phyloP scores from a whole-genome alignment of 2,797 vertebrate genomes.

The Sus cebifrons region DNA sequence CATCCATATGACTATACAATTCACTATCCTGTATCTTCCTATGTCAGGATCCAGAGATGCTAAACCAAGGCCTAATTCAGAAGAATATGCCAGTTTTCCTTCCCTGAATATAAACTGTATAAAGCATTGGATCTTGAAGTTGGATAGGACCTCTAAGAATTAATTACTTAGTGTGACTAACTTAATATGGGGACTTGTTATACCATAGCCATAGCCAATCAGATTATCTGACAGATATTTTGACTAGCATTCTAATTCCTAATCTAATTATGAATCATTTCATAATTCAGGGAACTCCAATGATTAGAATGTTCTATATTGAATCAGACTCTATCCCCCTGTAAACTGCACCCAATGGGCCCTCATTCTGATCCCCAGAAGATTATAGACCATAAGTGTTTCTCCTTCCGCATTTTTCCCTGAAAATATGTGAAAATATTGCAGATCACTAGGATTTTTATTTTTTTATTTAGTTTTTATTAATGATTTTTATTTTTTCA shows the following conservation, averaged over 20 bases:
- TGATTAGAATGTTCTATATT: neutral
- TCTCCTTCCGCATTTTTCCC: neutral
- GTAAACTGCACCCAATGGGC: neutral
- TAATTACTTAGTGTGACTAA: neutral
- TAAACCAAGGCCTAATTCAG: neutral
- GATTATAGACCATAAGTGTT: neutral
- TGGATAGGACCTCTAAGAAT: neutral
- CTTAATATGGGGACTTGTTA: constrained; percentile 21
- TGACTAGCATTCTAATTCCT: neutral
- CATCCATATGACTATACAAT: neutral
- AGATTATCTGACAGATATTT: neutral
- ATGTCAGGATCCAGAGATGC: neutral
- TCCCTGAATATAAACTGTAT: neutral
- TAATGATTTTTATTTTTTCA: no score
- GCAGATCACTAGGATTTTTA: neutral
- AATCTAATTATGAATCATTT: neutral
- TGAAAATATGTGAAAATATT: neutral
- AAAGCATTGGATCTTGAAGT: neutral
- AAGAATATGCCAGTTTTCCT: neutral
- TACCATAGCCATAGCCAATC: neutral
- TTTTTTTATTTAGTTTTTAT: neutral
- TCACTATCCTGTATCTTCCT: neutral
- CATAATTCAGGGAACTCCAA: neutral
- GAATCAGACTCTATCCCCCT: neutral
- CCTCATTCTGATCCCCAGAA: neutral